A percentile compares a stretch with the other conserved stretches of the same genome.
phyloP scores from a whole-genome alignment of 2,888 invertebrate genomes.

The Mythimna lalbum region DNA sequence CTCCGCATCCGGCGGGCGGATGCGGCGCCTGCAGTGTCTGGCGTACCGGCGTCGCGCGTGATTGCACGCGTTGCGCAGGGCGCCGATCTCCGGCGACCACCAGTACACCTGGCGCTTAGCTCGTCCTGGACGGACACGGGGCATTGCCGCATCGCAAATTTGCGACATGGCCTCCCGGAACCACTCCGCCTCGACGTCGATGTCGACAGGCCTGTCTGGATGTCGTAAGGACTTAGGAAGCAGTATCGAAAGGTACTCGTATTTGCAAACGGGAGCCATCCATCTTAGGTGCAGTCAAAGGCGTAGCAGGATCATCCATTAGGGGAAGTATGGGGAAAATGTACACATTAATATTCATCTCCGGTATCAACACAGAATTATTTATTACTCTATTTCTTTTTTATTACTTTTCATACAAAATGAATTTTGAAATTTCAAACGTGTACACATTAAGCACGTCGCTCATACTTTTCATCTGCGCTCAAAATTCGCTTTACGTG shows the following conservation, averaged over 20 bases:
- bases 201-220: too few species aligned
- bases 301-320: slow-evolving; percentile 73
- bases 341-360: slow-evolving; percentile 66
- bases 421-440: slow-evolving; percentile 12
- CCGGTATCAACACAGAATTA: slow-evolving; percentile 11
- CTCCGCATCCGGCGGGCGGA: too few species aligned
- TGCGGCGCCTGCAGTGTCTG: too few species aligned
- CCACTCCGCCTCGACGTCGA: too few species aligned
- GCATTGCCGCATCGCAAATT: too few species aligned
- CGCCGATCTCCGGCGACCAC: too few species aligned
- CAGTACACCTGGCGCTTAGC: too few species aligned
- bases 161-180: too few species aligned
- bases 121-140: too few species aligned
- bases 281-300: slow-evolving; percentile 74
- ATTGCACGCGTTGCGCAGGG: too few species aligned
- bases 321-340: slow-evolving; percentile 70
- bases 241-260: slow-evolving; percentile 63
- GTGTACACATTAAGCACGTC: slow-evolving; percentile 9
- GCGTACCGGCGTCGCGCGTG: too few species aligned
- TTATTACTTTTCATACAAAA: slow-evolving; percentile 25
- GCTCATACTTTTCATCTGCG: slow-evolving; percentile 26
- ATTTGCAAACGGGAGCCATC: slow-evolving; percentile 74
- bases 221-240: slow-evolving; percentile 39
- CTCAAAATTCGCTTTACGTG: slow-evolving; percentile 25
- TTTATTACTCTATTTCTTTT: too few species aligned